A percentile compares a stretch with the other conserved stretches of the same genome.
These are phyloP conservation scores for Isurus oxyrinchus DNA, from an alignment of 2,113 vertebrate genomes.

Conservation along the genomic window DNA sequence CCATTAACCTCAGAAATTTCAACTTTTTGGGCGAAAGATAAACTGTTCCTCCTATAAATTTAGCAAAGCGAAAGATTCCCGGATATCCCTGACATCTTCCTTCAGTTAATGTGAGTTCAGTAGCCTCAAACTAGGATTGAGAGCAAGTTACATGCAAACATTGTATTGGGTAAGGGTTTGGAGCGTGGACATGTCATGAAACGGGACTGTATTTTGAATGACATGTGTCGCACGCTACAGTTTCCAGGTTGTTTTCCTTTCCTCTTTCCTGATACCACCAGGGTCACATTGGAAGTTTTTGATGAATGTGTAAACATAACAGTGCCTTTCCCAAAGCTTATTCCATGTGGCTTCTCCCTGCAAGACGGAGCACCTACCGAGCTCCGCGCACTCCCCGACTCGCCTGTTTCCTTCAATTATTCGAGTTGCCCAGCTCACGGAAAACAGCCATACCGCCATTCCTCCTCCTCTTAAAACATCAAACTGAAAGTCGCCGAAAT, in stretches of 20 bases:
- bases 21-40: neutral
- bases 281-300: neutral
- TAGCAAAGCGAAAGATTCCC: neutral
- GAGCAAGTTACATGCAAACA: neutral
- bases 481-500: neutral
- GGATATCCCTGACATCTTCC: neutral
- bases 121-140: no score
- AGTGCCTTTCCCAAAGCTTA: neutral
- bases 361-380: neutral
- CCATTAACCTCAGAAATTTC: neutral
- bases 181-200: neutral
- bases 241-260: neutral
- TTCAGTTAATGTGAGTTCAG: neutral
- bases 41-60: neutral
- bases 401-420: neutral
- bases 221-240: neutral
- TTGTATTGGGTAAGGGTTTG: no score
- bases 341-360: neutral
- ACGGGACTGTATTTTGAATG: neutral
- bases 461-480: neutral
- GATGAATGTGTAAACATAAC: neutral
- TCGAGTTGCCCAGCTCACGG: neutral
- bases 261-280: neutral
- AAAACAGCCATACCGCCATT: neutral
- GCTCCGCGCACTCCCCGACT: neutral